Percentiles rank a stretch among this genome's conserved stretches.
These are phyloP conservation scores for Agapornis canus DNA, from an alignment of 2,797 vertebrate genomes.

Conservation along the genomic window DNA sequence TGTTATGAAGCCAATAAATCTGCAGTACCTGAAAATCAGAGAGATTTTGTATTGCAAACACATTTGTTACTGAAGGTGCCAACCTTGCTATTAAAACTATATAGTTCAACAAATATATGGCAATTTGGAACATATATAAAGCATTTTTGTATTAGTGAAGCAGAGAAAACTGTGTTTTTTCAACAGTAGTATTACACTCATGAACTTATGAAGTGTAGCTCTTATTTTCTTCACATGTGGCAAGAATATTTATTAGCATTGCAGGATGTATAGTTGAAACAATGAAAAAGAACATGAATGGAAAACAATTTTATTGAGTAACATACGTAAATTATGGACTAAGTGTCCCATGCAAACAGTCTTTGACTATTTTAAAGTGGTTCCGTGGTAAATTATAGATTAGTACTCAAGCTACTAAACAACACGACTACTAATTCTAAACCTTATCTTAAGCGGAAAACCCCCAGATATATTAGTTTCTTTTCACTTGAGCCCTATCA, in stretches of 20 bases:
- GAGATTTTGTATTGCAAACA: background rate
- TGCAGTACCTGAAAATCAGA: background rate
- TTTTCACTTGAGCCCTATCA: background rate
- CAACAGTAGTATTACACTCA: background rate
- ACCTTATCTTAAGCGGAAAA: background rate
- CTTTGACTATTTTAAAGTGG: conserved; percentile 13
- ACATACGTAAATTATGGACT: conserved; percentile 8
- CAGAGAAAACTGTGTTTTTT: background rate
- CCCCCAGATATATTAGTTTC: background rate
- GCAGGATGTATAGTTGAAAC: background rate
- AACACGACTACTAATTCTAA: conserved; percentile 9
- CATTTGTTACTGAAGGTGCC: background rate
- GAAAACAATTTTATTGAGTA: background rate
- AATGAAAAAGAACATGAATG: background rate
- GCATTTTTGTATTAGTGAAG: background rate
- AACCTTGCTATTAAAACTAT: background rate
- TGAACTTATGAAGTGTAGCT: background rate
- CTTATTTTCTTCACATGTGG: background rate
- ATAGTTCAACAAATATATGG: background rate
- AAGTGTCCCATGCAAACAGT: background rate
- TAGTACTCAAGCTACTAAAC: background rate
- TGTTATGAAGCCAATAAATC: background rate
- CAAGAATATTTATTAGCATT: background rate
- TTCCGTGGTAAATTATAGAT: conserved; percentile 39
- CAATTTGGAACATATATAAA: background rate